phyloP scores from a whole-genome alignment of 2,113 vertebrate genomes.

The Climacteris rufus region DNA sequence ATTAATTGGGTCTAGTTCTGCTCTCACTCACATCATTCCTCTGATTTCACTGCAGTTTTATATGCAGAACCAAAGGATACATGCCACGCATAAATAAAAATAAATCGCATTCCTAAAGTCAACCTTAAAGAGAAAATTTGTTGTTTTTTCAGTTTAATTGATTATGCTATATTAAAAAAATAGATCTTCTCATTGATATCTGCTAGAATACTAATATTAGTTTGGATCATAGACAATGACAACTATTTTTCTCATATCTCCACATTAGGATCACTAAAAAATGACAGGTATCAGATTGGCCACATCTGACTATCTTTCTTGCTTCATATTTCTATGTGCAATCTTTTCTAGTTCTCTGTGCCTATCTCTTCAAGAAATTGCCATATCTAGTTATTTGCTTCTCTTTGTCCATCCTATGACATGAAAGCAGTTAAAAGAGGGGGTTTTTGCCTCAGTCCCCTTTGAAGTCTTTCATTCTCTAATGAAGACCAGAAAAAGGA shows the following conservation, averaged over 20 bases:
- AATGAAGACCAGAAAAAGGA: constrained; percentile 51
- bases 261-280: background rate
- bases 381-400: constrained; percentile 11
- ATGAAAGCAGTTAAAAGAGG: constrained; percentile 42
- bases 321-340: background rate
- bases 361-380: background rate
- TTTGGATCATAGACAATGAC: background rate
- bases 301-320: background rate
- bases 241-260: background rate
- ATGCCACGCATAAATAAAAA: background rate
- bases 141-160: background rate
- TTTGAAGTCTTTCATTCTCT: constrained; percentile 46
- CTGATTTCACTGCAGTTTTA: rapidly evolving
- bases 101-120: background rate
- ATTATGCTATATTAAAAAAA: background rate
- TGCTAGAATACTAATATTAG: background rate
- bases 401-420: background rate
- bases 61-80: background rate
- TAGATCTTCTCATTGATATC: background rate
- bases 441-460: background rate
- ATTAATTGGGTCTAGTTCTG: background rate
- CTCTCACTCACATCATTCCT: background rate
- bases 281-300: background rate
- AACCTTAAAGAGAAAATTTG: background rate
- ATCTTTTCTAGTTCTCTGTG: background rate